A percentile compares a stretch with the other conserved stretches of the same genome.
Conservation (phyloP, 2,888 invertebrate genomes). For the Steinernema hermaphroditum region DNA sequence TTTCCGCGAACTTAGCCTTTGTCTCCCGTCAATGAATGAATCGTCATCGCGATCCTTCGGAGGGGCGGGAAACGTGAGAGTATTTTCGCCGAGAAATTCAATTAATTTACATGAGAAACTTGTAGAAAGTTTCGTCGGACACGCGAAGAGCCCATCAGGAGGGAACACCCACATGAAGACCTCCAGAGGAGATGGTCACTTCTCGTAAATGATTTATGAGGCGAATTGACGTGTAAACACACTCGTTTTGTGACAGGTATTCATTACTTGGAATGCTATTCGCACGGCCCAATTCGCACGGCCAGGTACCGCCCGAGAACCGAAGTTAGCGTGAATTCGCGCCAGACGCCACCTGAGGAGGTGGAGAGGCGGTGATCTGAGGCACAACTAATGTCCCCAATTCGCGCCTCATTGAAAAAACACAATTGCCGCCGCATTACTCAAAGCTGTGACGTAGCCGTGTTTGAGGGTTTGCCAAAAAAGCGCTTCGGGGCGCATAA, state of each 20-base stretch:
- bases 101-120: conserved; percentile 12
- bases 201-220: too few relatives aligned
- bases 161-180: too few relatives aligned
- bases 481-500: neutral
- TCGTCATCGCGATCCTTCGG: too few relatives aligned
- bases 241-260: neutral
- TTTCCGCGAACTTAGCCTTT: conserved; percentile 1
- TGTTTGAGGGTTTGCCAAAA: neutral
- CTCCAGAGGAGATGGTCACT: too few relatives aligned
- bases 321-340: neutral
- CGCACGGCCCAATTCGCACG: neutral
- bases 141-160: neutral
- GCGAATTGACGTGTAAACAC: neutral
- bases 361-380: conserved; percentile 22
- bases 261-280: conserved; percentile 8
- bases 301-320: neutral
- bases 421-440: conserved; percentile 2
- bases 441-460: neutral
- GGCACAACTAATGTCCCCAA: conserved; percentile 12
- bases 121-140: neutral
- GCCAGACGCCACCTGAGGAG: conserved; percentile 9
- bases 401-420: conserved; percentile 28
- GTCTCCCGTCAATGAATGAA: conserved; percentile 22
- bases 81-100: neutral
- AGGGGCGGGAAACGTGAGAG: too few relatives aligned